A percentile compares a stretch with the other conserved stretches of the same genome.
phyloP scores from a whole-genome alignment of 2,797 vertebrate genomes.

The Brotula barbata region DNA sequence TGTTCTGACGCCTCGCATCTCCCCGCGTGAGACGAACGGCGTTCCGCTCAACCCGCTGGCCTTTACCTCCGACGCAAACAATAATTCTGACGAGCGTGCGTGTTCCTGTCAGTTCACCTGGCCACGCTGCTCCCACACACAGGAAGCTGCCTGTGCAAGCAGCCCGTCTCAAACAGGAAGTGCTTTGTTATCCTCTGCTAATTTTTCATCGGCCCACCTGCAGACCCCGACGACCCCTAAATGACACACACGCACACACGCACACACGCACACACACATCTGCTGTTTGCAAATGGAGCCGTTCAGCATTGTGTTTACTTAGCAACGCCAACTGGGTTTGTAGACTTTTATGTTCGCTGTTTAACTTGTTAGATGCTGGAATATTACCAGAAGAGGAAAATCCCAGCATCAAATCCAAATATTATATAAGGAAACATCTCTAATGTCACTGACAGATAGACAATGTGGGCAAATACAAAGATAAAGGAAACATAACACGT shows the following conservation, averaged over 20 bases:
- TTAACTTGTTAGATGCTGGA: too few relatives aligned
- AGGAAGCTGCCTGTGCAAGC: constrained; percentile 46
- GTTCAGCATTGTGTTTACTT: too few relatives aligned
- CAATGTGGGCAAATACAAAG: too few relatives aligned
- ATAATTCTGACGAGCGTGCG: neutral
- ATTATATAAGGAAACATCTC: too few relatives aligned
- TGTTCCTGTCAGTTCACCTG: constrained; percentile 20
- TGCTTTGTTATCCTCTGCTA: constrained; percentile 43
- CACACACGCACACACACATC: too few relatives aligned
- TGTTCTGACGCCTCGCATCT: neutral
- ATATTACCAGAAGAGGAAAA: too few relatives aligned
- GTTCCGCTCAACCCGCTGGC: neutral
- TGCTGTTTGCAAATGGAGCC: too few relatives aligned
- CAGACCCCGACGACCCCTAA: constrained; percentile 24
- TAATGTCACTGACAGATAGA: too few relatives aligned
- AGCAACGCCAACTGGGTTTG: too few relatives aligned
- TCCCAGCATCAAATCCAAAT: too few relatives aligned
- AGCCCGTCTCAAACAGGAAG: constrained; percentile 53
- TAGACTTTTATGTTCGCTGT: too few relatives aligned
- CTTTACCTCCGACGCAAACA: neutral
- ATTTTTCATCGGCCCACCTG: constrained; percentile 57
- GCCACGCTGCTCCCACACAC: constrained; percentile 15
- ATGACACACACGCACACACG: constrained; percentile 4
- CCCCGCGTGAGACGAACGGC: constrained; percentile 9
- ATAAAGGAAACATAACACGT: too few relatives aligned